These are phyloP conservation scores for Darwinula stevensoni DNA, from an alignment of 2,888 invertebrate genomes.

Conservation along the genomic window DNA sequence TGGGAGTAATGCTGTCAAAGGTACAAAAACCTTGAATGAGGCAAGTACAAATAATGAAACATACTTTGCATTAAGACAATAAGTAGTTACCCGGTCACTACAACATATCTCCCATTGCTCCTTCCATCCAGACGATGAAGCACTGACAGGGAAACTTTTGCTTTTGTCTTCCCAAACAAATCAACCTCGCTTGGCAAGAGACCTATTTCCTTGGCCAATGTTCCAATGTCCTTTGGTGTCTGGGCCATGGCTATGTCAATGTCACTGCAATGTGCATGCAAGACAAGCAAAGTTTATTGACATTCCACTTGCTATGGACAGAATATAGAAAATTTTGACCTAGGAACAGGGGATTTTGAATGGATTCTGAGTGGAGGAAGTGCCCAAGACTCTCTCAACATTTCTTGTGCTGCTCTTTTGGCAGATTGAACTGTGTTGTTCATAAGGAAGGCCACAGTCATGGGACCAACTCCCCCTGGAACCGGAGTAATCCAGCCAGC, in stretches of 20 bases:
- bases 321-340: too few species aligned
- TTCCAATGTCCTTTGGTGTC: slow-evolving; percentile 46
- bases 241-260: slow-evolving; percentile 67
- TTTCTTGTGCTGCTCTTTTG: slow-evolving; percentile 18
- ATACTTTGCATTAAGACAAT: background rate
- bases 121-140: slow-evolving; percentile 37
- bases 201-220: slow-evolving; percentile 55
- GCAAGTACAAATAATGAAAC: background rate
- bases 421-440: slow-evolving; percentile 72
- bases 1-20: slow-evolving; percentile 59
- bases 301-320: too few species aligned
- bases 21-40: background rate
- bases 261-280: too few species aligned
- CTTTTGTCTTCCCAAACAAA: slow-evolving; percentile 73
- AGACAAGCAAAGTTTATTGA: too few species aligned
- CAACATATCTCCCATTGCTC: slow-evolving; percentile 60
- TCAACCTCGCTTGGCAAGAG: slow-evolving; percentile 48
- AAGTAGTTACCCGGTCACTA: slow-evolving; percentile 54
- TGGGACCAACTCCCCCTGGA: slow-evolving; percentile 89
- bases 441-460: slow-evolving; percentile 48
- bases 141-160: slow-evolving; percentile 58
- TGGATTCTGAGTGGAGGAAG: slow-evolving; percentile 23
- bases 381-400: slow-evolving; percentile 25
- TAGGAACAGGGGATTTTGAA: background rate
- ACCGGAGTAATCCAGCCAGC: slow-evolving; percentile 82